A percentile compares a stretch with the other conserved stretches of the same genome.
Conservation (phyloP, 2,888 invertebrate genomes). For the Agriotes lineatus region DNA sequence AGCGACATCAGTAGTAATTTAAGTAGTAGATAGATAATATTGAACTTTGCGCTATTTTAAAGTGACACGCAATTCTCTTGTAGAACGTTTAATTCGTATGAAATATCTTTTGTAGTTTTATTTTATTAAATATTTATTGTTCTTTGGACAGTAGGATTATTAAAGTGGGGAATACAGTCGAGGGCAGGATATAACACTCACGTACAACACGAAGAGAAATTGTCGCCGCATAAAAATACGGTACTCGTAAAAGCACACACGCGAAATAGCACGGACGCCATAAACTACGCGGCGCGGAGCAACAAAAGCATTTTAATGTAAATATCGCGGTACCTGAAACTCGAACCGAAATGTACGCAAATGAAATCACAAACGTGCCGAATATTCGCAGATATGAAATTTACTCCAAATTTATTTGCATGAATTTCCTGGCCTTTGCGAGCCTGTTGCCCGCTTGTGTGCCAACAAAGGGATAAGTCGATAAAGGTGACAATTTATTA, state of each 20-base stretch:
- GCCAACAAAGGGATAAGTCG: no score
- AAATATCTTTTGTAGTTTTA: no score
- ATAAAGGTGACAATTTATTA: no score
- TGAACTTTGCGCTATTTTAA: no score
- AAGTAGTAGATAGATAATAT: no score
- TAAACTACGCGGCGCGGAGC: background rate
- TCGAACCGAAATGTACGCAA: background rate
- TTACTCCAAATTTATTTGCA: background rate
- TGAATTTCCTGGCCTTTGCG: no score
- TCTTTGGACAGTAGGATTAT: background rate
- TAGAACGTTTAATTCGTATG: no score
- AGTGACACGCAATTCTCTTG: no score
- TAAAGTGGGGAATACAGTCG: no score
- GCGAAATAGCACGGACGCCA: background rate
- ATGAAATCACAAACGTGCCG: background rate
- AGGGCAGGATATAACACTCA: slow-evolving; percentile 3
- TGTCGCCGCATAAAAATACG: slow-evolving; percentile 5
- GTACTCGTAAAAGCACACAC: slow-evolving; percentile 9
- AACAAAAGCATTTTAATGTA: slow-evolving; percentile 8
- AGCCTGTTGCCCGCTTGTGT: no score
- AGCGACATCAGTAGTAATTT: no score
- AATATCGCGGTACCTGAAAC: background rate
- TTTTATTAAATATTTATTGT: background rate
- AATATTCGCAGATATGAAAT: background rate
- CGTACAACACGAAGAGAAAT: slow-evolving; percentile 9